Evolutionary conservation across 2,888 invertebrate genomes (phyloP), one percentile per base, ranked within the genome.

Genomic region (Harpalus rubripes): DNA sequence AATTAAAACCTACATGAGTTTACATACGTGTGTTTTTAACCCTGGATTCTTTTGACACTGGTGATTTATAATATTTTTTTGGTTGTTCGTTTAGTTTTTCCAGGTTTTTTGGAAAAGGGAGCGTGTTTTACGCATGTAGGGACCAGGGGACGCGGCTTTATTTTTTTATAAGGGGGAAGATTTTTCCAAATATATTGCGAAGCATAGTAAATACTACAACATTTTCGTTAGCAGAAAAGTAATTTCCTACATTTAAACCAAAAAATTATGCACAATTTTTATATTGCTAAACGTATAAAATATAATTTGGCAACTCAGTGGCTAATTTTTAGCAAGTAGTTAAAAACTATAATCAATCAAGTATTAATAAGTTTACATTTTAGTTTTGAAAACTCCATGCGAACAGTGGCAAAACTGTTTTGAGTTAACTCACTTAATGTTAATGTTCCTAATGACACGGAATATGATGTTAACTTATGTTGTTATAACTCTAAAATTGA

Each of bases 1-100:
- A 88, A 88, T 88, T 88, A 88, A 88, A 87, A 87, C 80, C 85
- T 87, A 87, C 87, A 87, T 87, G 87, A 86, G 87, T 87, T 87
- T 87, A 87, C 86, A 87, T 86, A 86, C 79, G 68, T 41, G 80
- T 16, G 84, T 84, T 85, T 85, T 85, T 85, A 80, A 59, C 56
- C 72, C 68, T 39, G 72, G 41, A 58, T 59, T 56, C 26, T 85
- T 85, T 79, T 85, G 85, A 85, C 85, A 58, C 39, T 52, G 79
- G 68, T 68, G 65, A 78, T 84, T 78, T 84, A 78, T 84, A 78
- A 78, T 84, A 78, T 78, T 80, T 80, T 80, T 78, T 59, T 39
- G 78, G 78, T 32, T 58, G 78, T 78, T 78, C 59, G 56, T 78
- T 78, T 78, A 78, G 56, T 78, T 78, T 76, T 78, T 78, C 44